Evolutionary conservation across 2,113 vertebrate species (phyloP), one percentile per base, ranked within the genome.

Genomic region (Dipodomys spectabilis): DNA sequence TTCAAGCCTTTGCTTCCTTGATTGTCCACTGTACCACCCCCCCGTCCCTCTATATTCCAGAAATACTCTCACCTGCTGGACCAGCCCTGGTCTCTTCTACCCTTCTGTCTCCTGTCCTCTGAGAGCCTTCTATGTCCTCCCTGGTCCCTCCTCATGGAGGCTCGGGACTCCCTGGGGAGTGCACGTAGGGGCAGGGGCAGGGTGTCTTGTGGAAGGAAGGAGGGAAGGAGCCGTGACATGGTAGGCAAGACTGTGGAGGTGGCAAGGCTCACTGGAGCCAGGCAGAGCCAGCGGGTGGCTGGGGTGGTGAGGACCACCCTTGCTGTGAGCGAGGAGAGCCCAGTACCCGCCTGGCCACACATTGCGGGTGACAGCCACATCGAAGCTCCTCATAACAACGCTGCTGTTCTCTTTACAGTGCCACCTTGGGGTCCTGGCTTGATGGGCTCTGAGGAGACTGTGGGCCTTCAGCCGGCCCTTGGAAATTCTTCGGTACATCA

Each of bases 371-470:
- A 23, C 1, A 2, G 3, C 88, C 35, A 2, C 0, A 23, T 6
- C 2, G 35, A 15, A 5, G 35, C 0, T 0, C 67, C 1, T 35
- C 3, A 1, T 18, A 18, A 23, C 2, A 18, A 0, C 8, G 0
- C 0, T 0, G 10, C 44, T 9, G 18, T 19, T 71, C 20, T 11
- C 49, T 22, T 71, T 3, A 28, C 11, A 0, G 0, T 0, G 8
- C n/a, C 15, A n/a, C 35, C 3, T 5, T 7, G 3, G 73, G 27
- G 9, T n/a, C 39, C 75, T 78, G 19, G 7, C 32, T 2, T 27
- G 9, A 35, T n/a, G 1, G 0, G 53, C 53, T 18, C 53, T 0
- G 7, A 1, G 32, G 18, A 44, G 44, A 28, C 32, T 4, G 1
- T n/a, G 64, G 71, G 57, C 44, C 57, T 53, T 5, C 9, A 22